Conservation (phyloP, 2,797 vertebrate species). For the Triplophysa bombifrons region DNA sequence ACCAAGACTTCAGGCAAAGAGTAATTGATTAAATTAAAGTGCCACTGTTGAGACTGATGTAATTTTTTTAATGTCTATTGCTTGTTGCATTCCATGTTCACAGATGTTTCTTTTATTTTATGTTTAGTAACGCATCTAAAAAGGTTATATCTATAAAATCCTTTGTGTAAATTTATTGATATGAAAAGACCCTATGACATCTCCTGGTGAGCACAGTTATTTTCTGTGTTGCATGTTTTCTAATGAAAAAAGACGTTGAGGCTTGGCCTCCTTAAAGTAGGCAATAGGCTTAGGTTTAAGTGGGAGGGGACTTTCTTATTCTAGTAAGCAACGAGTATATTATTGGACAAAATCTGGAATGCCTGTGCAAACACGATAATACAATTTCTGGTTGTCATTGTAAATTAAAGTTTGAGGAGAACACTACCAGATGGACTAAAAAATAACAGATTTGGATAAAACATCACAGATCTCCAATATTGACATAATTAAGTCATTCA, state of each 20-base stretch:
- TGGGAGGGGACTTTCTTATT: no score
- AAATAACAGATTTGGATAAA: neutral
- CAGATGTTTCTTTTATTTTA: no score
- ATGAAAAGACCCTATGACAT: no score
- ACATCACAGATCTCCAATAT: neutral
- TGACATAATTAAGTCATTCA: neutral
- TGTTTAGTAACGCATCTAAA: neutral
- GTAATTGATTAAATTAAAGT: constrained; percentile 44
- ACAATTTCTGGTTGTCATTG: neutral
- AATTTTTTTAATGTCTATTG: neutral
- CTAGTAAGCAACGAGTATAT: no score
- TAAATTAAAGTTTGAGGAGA: neutral
- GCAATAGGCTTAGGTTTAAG: no score
- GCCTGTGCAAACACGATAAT: neutral
- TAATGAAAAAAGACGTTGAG: no score
- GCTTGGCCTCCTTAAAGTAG: no score
- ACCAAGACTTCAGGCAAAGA: constrained; percentile 44
- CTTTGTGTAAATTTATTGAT: no score
- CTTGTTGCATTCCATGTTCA: neutral
- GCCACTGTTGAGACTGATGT: constrained; percentile 36
- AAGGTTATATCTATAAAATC: neutral
- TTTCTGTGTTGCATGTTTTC: no score
- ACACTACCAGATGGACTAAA: neutral
- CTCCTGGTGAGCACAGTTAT: no score
- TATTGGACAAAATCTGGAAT: neutral